phyloP scores from a whole-genome alignment of 1,140 invertebrate species.

The Diorhabda carinulata region DNA sequence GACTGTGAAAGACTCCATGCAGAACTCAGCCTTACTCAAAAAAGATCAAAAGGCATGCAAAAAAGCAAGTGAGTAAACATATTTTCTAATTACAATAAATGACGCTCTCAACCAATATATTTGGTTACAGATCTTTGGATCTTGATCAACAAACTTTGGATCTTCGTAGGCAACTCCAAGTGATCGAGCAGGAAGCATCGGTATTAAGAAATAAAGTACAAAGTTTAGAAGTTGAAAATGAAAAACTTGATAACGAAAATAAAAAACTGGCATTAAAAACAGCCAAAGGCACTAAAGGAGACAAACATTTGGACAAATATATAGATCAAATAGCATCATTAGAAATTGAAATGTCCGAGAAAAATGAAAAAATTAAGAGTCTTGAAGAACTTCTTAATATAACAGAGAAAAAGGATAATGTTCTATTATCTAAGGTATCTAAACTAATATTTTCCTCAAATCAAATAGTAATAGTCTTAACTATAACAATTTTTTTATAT shows the following conservation, averaged over 20 bases:
- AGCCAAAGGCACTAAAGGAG: slow-evolving; percentile 51
- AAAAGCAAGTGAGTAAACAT: slow-evolving; percentile 56
- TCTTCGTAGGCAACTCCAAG: slow-evolving; percentile 67
- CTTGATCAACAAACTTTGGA: slow-evolving; percentile 60
- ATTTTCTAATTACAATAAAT: slow-evolving; percentile 7
- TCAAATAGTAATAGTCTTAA: no score
- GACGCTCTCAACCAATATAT: not conserved
- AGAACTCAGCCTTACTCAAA: slow-evolving; percentile 61
- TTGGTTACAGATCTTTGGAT: slow-evolving; percentile 56
- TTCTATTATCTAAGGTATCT: not conserved
- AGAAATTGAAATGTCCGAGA: slow-evolving; percentile 60
- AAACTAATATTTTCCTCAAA: no score
- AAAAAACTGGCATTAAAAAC: slow-evolving; percentile 56
- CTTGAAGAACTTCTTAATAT: slow-evolving; percentile 45
- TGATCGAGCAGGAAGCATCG: slow-evolving; percentile 68
- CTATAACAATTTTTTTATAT: no score
- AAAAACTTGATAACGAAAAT: slow-evolving; percentile 68
- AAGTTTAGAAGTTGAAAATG: slow-evolving; percentile 68
- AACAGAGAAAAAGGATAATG: not conserved
- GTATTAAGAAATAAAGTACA: slow-evolving; percentile 62
- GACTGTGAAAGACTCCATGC: slow-evolving; percentile 71
- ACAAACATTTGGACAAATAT: slow-evolving; percentile 53
- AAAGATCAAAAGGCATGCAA: slow-evolving; percentile 57
- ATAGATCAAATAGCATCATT: slow-evolving; percentile 59
- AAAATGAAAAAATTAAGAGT: slow-evolving; percentile 59